Conservation (phyloP, 2,888 invertebrate species). For the Eulithis prunata region DNA sequence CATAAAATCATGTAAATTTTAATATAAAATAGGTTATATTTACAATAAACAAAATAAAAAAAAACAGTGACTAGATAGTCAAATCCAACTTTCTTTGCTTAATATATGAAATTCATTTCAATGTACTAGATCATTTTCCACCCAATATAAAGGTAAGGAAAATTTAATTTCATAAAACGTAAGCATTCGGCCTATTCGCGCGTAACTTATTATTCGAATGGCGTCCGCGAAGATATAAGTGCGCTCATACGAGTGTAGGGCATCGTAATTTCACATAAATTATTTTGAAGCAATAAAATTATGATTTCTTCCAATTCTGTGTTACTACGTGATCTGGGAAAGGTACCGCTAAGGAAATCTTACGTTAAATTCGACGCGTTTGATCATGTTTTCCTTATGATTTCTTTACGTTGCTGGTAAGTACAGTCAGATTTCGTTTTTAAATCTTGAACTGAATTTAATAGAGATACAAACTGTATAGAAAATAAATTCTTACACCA, state of each 20-base stretch:
- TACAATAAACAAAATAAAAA: no score
- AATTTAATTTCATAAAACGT: conserved; percentile 35
- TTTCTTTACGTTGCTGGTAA: no score
- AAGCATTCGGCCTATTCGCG: conserved; percentile 32
- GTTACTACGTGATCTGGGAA: conserved; percentile 51
- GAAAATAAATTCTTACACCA: no score
- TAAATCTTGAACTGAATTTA: no score
- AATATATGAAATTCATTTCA: neutral
- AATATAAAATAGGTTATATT: no score
- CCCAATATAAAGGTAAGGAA: conserved; percentile 19
- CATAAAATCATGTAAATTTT: no score
- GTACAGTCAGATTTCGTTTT: no score
- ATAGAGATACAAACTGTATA: no score
- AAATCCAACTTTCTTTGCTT: no score
- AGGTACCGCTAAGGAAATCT: neutral
- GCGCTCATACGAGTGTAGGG: conserved; percentile 45
- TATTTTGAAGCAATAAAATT: conserved; percentile 61
- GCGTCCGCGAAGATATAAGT: conserved; percentile 54
- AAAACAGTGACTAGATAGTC: no score
- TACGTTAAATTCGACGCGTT: no score
- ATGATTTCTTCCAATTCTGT: conserved; percentile 56
- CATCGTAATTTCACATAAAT: conserved; percentile 51
- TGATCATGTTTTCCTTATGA: no score
- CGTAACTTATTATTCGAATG: conserved; percentile 54
- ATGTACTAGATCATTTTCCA: conserved; percentile 13